phyloP scores from a whole-genome alignment of 64 coral and sea anemone genomes.

The Acropora yongei region DNA sequence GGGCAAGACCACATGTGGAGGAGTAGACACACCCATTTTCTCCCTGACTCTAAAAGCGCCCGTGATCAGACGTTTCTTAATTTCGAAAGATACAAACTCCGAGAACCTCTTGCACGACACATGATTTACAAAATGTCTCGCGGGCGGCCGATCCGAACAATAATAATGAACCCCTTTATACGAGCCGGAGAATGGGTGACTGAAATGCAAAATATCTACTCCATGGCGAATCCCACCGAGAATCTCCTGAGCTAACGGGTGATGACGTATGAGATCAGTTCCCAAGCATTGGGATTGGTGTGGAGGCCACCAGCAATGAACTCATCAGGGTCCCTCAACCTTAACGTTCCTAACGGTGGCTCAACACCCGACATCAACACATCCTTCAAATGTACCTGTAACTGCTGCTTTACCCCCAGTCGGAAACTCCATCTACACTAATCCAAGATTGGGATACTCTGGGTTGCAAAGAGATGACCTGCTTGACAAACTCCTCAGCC shows the following conservation, averaged over 20 bases:
- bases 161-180: neutral
- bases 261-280: neutral
- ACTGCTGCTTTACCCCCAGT: neutral
- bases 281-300: neutral
- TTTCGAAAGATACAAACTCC: neutral
- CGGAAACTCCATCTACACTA: slow-evolving; percentile 4
- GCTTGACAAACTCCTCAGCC: too few relatives aligned
- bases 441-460: neutral
- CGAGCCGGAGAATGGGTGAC: neutral
- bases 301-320: neutral
- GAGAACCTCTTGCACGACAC: neutral
- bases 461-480: too few relatives aligned
- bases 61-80: neutral
- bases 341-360: too few relatives aligned
- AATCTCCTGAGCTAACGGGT: neutral
- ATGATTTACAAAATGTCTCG: neutral
- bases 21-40: neutral
- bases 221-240: neutral
- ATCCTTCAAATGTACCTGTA: neutral
- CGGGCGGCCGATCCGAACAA: neutral
- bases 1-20: neutral
- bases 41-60: neutral
- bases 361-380: neutral
- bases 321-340: too few relatives aligned
- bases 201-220: neutral